Percentiles rank a stretch among this genome's conserved stretches.
These are phyloP conservation scores for Thecocarcelia acutangulata DNA, from an alignment of 2,888 invertebrate species.

Conservation along the genomic window DNA sequence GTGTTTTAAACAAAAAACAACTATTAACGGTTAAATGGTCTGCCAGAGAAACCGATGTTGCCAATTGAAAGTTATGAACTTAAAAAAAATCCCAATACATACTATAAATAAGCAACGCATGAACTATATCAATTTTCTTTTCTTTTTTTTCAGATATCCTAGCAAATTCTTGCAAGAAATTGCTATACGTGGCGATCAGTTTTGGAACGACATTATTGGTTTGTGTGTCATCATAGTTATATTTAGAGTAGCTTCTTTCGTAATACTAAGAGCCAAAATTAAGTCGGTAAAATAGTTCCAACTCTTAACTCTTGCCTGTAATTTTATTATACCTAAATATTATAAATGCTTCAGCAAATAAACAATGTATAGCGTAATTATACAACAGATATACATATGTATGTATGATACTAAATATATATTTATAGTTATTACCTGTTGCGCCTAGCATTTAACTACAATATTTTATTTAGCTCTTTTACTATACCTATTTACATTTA, in stretches of 20 bases:
- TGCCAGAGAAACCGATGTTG: no score
- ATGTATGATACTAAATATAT: no score
- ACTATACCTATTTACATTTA: no score
- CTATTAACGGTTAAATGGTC: no score
- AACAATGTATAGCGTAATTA: no score
- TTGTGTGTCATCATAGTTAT: slow-evolving; percentile 86
- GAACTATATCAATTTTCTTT: no score
- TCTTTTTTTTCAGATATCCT: slow-evolving; percentile 84
- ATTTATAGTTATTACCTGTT: no score
- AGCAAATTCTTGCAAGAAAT: slow-evolving; percentile 90
- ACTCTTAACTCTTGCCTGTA: neutral
- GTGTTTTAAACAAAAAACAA: no score
- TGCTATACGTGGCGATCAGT: slow-evolving; percentile 90
- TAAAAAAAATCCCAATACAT: neutral
- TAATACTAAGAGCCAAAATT: slow-evolving; percentile 90
- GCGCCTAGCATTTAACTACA: no score
- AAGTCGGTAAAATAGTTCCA: slow-evolving; percentile 80
- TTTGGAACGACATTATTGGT: slow-evolving; percentile 91
- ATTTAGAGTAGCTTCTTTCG: slow-evolving; percentile 86
- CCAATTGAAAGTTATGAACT: no score
- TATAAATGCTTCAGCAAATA: slow-evolving; percentile 2
- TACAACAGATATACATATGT: no score
- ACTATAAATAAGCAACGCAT: neutral
- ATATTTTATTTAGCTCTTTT: no score
- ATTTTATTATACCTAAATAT: slow-evolving; percentile 28